Evolutionary conservation across 2,888 invertebrate species (phyloP).

Genomic region (Perithous albicinctus): DNA sequence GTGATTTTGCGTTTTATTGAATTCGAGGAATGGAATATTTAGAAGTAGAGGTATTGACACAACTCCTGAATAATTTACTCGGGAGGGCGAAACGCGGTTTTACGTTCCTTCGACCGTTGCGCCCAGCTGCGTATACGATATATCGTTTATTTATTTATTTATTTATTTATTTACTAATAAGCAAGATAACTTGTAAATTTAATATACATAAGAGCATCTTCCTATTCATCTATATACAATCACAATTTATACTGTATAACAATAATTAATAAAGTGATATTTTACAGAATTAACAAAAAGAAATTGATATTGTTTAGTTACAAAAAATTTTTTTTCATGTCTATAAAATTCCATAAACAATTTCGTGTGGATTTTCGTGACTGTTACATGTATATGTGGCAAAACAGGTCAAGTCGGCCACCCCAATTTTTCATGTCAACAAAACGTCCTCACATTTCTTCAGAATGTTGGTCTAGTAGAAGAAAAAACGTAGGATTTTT

Average conservation of each 20-base stretch:
- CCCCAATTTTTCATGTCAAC: too few relatives aligned
- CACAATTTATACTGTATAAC: background rate
- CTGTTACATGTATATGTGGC: too few relatives aligned
- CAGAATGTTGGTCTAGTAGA: too few relatives aligned
- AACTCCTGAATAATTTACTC: constrained; percentile 40
- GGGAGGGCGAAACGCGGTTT: constrained; percentile 54
- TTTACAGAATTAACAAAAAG: background rate
- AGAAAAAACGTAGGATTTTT: too few relatives aligned
- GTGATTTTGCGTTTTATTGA: background rate
- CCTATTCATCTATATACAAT: background rate
- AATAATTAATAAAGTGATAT: background rate
- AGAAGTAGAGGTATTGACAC: background rate
- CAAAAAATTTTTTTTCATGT: too few relatives aligned
- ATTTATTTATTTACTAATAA: constrained; percentile 42
- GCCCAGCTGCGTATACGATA: constrained; percentile 23
- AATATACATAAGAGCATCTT: background rate
- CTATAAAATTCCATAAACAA: too few relatives aligned
- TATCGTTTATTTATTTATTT: constrained; percentile 31
- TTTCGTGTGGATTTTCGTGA: too few relatives aligned
- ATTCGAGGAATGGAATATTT: background rate
- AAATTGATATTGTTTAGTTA: background rate
- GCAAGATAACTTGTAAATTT: background rate
- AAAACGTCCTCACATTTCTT: too few relatives aligned
- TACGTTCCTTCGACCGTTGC: constrained; percentile 56
- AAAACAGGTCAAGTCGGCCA: too few relatives aligned